phyloP scores from a whole-genome alignment of 92 coral and sea anemone species.

The Meandrina meandrites region DNA sequence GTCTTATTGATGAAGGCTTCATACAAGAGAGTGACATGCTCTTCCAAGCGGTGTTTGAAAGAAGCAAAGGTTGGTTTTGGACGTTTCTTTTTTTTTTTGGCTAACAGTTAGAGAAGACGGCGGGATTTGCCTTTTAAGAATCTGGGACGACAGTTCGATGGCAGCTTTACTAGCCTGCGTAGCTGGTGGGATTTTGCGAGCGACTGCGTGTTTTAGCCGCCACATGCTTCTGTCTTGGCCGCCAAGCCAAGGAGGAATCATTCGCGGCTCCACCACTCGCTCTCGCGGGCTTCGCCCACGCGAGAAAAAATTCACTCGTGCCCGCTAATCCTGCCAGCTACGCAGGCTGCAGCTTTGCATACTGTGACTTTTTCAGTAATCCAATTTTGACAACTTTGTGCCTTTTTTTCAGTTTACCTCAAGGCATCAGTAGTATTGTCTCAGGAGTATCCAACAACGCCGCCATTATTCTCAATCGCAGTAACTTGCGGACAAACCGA shows the following conservation, averaged over 20 bases:
- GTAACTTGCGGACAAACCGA: slow-evolving; percentile 44
- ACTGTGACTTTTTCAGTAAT: not conserved
- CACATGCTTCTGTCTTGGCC: too few species aligned
- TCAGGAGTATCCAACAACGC: slow-evolving; percentile 87
- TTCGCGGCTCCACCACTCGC: too few species aligned
- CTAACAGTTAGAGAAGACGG: too few species aligned
- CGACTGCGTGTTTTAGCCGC: too few species aligned
- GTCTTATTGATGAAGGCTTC: slow-evolving; percentile 60
- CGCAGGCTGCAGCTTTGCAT: not conserved
- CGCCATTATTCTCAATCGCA: slow-evolving; percentile 70
- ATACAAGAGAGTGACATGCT: slow-evolving; percentile 84
- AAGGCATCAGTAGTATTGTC: slow-evolving; percentile 69
- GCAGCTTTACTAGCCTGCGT: too few species aligned
- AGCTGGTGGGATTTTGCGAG: too few species aligned
- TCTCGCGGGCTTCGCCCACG: too few species aligned
- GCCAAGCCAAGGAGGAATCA: too few species aligned
- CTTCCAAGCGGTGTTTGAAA: slow-evolving; percentile 78
- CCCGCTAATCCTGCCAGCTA: too few species aligned
- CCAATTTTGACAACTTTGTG: not conserved
- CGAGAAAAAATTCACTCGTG: too few species aligned
- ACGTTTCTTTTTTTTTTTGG: not conserved
- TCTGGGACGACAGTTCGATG: too few species aligned
- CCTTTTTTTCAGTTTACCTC: slow-evolving; percentile 33
- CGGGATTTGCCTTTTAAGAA: too few species aligned
- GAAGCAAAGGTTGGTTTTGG: slow-evolving; percentile 57